Evolutionary conservation across 2,113 vertebrate species (phyloP).

Genomic region (Calidris pugnax): DNA sequence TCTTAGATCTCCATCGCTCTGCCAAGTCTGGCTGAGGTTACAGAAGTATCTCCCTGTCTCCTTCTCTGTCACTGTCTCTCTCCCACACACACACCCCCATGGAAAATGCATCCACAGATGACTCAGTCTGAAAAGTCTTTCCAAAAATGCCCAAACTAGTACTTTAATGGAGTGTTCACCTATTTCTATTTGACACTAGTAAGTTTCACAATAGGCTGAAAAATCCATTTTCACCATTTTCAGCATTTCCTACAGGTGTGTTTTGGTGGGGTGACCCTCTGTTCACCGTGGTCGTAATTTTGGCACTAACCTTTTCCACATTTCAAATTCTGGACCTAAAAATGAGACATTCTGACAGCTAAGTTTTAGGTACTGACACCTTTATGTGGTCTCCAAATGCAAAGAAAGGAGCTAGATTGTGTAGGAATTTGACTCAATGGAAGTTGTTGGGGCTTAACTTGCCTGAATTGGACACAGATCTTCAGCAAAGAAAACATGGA

Average conservation of each 20-base stretch:
- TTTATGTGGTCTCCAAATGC: neutral
- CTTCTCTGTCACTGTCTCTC: neutral
- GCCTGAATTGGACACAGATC: neutral
- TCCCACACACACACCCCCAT: neutral
- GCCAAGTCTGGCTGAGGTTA: constrained; percentile 15
- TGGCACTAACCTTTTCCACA: neutral
- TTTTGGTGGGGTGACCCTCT: neutral
- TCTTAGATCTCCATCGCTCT: neutral
- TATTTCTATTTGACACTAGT: neutral
- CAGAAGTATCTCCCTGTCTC: neutral
- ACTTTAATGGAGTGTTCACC: neutral
- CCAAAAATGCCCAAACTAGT: neutral
- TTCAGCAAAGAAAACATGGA: neutral
- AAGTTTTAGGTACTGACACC: neutral
- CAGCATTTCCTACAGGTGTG: neutral
- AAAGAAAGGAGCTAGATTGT: neutral
- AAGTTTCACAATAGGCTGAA: neutral
- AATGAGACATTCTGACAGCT: neutral
- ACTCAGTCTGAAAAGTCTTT: neutral
- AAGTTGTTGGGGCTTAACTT: neutral
- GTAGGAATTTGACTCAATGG: neutral
- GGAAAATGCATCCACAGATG: neutral
- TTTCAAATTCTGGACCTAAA: neutral
- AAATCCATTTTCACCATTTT: neutral
- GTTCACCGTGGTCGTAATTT: neutral